Conservation (phyloP, 2,113 vertebrate species). For the Cyprinus carpio region DNA sequence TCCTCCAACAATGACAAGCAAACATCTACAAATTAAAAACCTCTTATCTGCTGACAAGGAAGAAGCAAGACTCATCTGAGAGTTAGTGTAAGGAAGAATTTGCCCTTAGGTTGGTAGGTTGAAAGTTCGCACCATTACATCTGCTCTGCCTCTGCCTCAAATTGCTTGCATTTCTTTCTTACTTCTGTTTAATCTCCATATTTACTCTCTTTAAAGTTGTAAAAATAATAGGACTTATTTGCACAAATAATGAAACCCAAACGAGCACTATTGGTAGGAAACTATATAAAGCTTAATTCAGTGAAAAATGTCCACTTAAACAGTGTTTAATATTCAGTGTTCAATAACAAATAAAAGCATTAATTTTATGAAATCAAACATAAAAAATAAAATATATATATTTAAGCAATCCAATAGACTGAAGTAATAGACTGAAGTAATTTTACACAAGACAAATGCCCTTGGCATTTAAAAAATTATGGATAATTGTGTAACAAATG, state of each 20-base stretch:
- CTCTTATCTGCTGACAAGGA: neutral
- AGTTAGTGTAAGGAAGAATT: neutral
- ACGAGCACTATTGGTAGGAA: no score
- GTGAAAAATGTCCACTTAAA: neutral
- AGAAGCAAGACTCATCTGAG: neutral
- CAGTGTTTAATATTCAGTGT: neutral
- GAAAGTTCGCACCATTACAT: neutral
- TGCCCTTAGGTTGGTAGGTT: neutral
- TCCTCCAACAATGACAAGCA: neutral
- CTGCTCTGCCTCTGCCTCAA: neutral
- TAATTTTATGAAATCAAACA: neutral
- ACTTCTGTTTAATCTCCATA: neutral
- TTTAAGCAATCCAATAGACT: neutral
- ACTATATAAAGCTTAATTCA: no score
- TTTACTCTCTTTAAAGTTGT: neutral
- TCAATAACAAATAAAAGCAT: neutral
- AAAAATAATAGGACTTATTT: neutral
- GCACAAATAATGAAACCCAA: neutral
- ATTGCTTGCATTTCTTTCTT: no score
- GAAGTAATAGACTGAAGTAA: neutral
- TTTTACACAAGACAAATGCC: neutral
- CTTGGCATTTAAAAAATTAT: neutral
- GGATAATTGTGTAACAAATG: neutral
- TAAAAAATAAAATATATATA: no score
- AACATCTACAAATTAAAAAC: neutral